phyloP scores from a whole-genome alignment of 2,888 invertebrate genomes.

The Tyria jacobaeae region DNA sequence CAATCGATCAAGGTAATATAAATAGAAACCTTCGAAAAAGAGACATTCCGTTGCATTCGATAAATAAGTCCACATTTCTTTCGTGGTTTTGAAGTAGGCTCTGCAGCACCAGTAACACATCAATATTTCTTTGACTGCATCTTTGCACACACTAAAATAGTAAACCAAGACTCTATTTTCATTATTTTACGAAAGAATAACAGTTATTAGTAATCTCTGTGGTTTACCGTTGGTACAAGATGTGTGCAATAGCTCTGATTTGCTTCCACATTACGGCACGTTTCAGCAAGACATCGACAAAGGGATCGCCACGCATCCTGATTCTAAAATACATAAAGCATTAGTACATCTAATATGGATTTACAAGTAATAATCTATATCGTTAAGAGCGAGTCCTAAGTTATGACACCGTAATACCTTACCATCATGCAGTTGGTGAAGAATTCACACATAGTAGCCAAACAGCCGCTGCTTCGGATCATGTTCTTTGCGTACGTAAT shows the following conservation, averaged over 20 bases:
- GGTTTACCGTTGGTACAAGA: slow-evolving; percentile 70
- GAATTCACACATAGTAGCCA: slow-evolving; percentile 66
- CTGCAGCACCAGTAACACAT: slow-evolving; percentile 65
- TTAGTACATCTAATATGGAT: neutral
- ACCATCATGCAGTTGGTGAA: slow-evolving; percentile 72
- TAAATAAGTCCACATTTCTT: slow-evolving; percentile 65
- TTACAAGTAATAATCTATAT: neutral
- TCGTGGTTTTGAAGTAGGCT: slow-evolving; percentile 65
- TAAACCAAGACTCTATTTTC: neutral
- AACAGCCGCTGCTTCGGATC: slow-evolving; percentile 73
- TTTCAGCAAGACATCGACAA: slow-evolving; percentile 70
- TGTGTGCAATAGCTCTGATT: slow-evolving; percentile 75
- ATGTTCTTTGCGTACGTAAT: slow-evolving; percentile 64
- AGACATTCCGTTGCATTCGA: slow-evolving; percentile 64
- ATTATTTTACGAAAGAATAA: neutral
- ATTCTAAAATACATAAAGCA: slow-evolving; percentile 66
- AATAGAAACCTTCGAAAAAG: slow-evolving; percentile 68
- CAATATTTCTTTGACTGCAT: slow-evolving; percentile 59
- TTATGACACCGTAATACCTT: slow-evolving; percentile 28
- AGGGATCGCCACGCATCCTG: slow-evolving; percentile 74
- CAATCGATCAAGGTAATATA: neutral
- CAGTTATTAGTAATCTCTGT: neutral
- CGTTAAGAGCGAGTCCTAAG: no score
- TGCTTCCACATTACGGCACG: slow-evolving; percentile 58
- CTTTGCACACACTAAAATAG: slow-evolving; percentile 66